Base-by-base conservation (phyloP, 2,797 vertebrate species). In the Anomalospiza imberbis region DNA sequence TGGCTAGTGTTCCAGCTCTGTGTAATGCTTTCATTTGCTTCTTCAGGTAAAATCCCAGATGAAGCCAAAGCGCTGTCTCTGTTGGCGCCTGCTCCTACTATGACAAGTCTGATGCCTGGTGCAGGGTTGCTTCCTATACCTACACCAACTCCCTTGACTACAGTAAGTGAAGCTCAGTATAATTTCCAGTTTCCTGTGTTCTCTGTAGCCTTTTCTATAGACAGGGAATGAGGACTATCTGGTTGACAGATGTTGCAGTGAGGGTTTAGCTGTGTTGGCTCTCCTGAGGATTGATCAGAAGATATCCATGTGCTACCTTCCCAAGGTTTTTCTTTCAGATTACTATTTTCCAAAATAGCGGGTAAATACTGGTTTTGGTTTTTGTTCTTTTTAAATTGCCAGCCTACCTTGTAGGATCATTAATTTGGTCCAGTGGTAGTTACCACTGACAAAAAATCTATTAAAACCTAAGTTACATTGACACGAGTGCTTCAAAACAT, bases 21-120 rank as follows among this genome's bases (percentile, higher is more conserved):
- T 85, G 74, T 98, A 97, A 98, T 3, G 73, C 95, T 94, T 92
- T 75, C 10, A 55, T 97, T 98, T 98, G 88, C 96, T 96, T 98
- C 98, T 98, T 96, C 98, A 99, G 99, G 99, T 98, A 99, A 99
- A 98, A 99, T 99, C 90, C 99, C 99, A 80, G 99, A 99, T 97
- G 99, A 99, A 98, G 98, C 98, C 96, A 99, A 99, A 98, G 99
- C 99, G 73, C 98, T 99, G 63, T 99, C 99, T 66, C 98, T 99
- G 2, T 97, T 99, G 98, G 99, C 99, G 10, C 99, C 99, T 89
- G 98, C 98, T 91, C 92, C 99, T 92, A 98, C 99, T 40, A 98
- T 98, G 63, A 98, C 99, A 95, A 99, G 97, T 93, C 96, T 99
- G 97, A 98, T 99, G 96, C 98, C 99, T 54, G 99, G 99, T 80